Base-by-base conservation (phyloP, 1,140 invertebrate species). In the Gyrodactylus bullatarudis region DNA sequence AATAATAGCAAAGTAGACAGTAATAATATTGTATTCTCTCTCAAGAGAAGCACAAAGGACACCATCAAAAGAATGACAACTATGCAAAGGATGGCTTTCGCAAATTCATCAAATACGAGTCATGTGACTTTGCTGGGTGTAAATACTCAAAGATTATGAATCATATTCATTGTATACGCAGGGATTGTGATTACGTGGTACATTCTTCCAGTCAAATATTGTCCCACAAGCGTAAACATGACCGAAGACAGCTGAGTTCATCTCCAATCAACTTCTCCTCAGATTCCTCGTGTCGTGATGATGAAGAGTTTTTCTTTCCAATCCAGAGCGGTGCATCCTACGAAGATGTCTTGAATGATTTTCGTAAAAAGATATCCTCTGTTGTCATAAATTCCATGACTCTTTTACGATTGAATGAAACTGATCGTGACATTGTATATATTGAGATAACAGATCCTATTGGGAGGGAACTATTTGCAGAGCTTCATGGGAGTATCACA, bases 1-100 rank as follows among this genome's bases (percentile, higher is more conserved):
- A n/a, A n/a, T n/a, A n/a, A n/a, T n/a, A n/a, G n/a, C n/a, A n/a
- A n/a, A n/a, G n/a, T n/a, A n/a, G n/a, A n/a, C n/a, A n/a, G n/a
- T n/a, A n/a, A n/a, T n/a, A n/a, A n/a, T n/a, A n/a, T n/a, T n/a
- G n/a, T n/a, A n/a, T n/a, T n/a, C n/a, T n/a, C n/a, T n/a, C n/a
- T n/a, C n/a, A n/a, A 95, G 92, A 97, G 82, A 97, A 97, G 83
- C 93, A 97, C 83, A 97, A 96, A 79, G 88, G 90, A 0, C 96
- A 95, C 78, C 93, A 97, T 80, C 89, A 94, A 77, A 95, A 95
- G 81, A 91, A 97, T 80, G 91, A 94, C 78, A 89, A 94, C 76
- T 81, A 96, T 26, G 87, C 87, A 19, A 86, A 89, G 75, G 93
- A 96, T 79, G 92, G 92, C 1, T 97, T 96, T 83, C 95, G 95